These are phyloP conservation scores for Drosophila melanosoma DNA, from an alignment of 2,888 invertebrate genomes.

Conservation along the genomic window DNA sequence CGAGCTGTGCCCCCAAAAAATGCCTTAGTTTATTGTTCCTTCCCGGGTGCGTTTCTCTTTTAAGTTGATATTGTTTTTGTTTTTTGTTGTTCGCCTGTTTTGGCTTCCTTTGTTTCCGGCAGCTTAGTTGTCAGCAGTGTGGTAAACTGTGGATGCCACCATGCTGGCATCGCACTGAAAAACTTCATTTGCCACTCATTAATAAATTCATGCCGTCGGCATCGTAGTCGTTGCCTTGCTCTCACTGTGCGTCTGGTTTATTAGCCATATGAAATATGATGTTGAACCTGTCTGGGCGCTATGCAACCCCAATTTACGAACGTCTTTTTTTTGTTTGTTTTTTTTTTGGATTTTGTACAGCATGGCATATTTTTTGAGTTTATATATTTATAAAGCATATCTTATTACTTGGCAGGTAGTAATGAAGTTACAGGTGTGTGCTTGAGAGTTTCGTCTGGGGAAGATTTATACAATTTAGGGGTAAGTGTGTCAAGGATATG, in stretches of 20 bases:
- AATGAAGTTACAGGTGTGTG: constrained; percentile 77
- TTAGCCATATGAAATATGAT: constrained; percentile 82
- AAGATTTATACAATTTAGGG: not conserved
- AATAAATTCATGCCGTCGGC: constrained; percentile 78
- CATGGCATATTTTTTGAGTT: constrained; percentile 58
- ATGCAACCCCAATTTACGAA: constrained; percentile 40
- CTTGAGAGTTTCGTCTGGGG: not conserved
- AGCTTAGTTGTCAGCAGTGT: constrained; percentile 63
- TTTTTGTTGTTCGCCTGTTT: constrained; percentile 6
- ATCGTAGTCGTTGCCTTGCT: constrained; percentile 10
- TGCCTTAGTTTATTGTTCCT: constrained; percentile 56
- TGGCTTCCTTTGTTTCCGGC: constrained; percentile 1
- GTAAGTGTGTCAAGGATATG: not conserved
- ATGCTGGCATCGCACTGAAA: constrained; percentile 35
- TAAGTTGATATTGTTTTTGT: not conserved
- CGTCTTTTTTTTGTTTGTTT: constrained; percentile 30
- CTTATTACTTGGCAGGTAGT: constrained; percentile 50
- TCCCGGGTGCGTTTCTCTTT: constrained; percentile 8
- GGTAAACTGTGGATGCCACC: constrained; percentile 50
- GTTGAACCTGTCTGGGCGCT: constrained; percentile 48
- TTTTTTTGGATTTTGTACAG: constrained; percentile 1
- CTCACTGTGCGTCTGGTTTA: constrained; percentile 63
- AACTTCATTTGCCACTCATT: constrained; percentile 83
- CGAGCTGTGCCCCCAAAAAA: constrained; percentile 47
- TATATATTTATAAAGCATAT: constrained; percentile 62